Evolutionary conservation across 2,113 vertebrate species (phyloP), one percentile per base, ranked within the genome.

Genomic region (Leptocoma aspasia): DNA sequence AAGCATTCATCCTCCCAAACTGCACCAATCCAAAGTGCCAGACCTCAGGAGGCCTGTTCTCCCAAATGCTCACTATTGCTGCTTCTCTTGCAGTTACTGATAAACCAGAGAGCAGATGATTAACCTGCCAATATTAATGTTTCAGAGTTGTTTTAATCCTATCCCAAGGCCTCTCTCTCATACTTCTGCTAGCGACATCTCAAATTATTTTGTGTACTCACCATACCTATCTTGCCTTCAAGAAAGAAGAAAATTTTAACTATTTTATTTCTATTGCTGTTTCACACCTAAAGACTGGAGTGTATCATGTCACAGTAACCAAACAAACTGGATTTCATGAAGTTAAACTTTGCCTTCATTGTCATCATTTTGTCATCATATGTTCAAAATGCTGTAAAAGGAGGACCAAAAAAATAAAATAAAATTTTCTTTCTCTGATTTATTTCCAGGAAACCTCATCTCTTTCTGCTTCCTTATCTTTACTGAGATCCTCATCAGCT

Each of bases 381-480:
- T 44, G 42, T 82, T 91, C 18, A 56, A 73, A 65, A 45, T 65
- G n/a, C 23, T 71, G 13, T 35, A 60, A 72, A 65, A 72, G 33
- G 10, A 50, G 24, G 37, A 69, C 9, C 1, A 54, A 54, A n/a
- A 59, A 18, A 39, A 45, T 14, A 11, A 30, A 89, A 59, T 28
- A 28, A 70, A 52, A 21, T 33, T 72, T 41, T 54, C 37, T 75
- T 63, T 53, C n/a, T 72, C 15, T 31, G 13, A 15, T 86, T 72
- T 65, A 54, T 77, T 86, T 89, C 27, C 33, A 72, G 98, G 78
- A 97, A 80, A 96, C 27, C 42, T 98, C 33, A 33, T 94, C 5
- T 90, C 87, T 88, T 98, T 98, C 57, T 98, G 96, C 73, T 98
- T 98, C 82, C 84, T 98, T 56, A 91, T 98, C 60, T 98, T 98